These are phyloP conservation scores for Rhodeus uyekii DNA, from an alignment of 2,797 vertebrate genomes.

Conservation along the genomic window DNA sequence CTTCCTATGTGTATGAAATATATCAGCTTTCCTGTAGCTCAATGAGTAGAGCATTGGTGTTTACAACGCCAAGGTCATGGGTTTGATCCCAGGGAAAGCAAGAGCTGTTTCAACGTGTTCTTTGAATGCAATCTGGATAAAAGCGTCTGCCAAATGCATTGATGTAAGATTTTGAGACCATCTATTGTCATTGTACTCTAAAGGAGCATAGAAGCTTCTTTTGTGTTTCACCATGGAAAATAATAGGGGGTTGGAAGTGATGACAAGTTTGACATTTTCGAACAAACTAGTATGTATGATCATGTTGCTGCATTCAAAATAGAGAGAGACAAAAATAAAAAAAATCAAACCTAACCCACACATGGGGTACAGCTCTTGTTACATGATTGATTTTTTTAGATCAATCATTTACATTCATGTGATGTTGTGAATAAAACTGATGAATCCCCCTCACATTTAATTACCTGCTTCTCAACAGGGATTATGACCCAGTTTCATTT, in stretches of 20 bases:
- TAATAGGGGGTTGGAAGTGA: background rate
- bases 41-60: too few relatives aligned
- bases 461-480: slow-evolving; percentile 7
- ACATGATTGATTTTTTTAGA: too few relatives aligned
- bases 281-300: background rate
- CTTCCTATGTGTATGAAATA: background rate
- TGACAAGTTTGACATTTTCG: background rate
- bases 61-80: too few relatives aligned
- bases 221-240: background rate
- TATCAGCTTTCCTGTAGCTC: too few relatives aligned
- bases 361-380: background rate
- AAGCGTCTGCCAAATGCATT: too few relatives aligned
- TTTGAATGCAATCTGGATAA: too few relatives aligned
- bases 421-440: slow-evolving; percentile 13
- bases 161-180: background rate
- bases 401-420: background rate
- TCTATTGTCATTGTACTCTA: background rate
- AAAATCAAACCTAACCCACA: background rate
- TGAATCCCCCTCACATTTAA: slow-evolving; percentile 2
- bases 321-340: background rate
- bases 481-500: slow-evolving; percentile 1
- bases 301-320: background rate
- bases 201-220: background rate
- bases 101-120: too few relatives aligned
- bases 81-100: too few relatives aligned